Conservation (phyloP, 2,888 invertebrate species). For the Ophraella communa region DNA sequence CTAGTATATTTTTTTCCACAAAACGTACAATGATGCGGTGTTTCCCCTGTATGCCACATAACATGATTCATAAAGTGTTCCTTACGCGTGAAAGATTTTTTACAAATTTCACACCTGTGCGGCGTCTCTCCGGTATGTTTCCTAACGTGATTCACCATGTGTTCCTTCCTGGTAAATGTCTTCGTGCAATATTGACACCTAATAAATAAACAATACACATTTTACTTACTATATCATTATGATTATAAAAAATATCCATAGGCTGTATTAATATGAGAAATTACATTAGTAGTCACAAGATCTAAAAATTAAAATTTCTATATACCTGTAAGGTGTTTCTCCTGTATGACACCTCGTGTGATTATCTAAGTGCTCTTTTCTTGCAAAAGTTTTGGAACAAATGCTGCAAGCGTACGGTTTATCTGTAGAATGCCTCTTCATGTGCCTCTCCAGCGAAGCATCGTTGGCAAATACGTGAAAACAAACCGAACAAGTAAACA, state of each 20-base stretch:
- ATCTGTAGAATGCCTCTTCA: constrained; percentile 82
- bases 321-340: constrained; percentile 75
- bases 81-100: constrained; percentile 79
- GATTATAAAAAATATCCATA: too few species aligned
- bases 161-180: constrained; percentile 78
- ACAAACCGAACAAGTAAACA: constrained; percentile 76
- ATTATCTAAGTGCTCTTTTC: constrained; percentile 87
- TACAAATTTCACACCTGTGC: constrained; percentile 78
- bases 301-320: neutral
- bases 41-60: constrained; percentile 85
- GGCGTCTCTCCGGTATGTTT: constrained; percentile 80
- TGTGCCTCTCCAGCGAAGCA: constrained; percentile 74
- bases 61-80: constrained; percentile 82
- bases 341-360: constrained; percentile 81
- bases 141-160: constrained; percentile 79
- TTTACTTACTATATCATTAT: neutral
- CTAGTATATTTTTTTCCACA: constrained; percentile 89
- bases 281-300: neutral
- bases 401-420: constrained; percentile 85
- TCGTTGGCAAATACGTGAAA: constrained; percentile 78
- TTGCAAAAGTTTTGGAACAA: constrained; percentile 85
- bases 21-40: constrained; percentile 85
- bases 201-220: constrained; percentile 23
- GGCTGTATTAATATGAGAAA: too few species aligned
- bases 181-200: constrained; percentile 76